Percentiles rank a stretch among this genome's conserved stretches.
Conservation (phyloP, 2,113 vertebrate genomes). For the Sylvilagus bachmani region DNA sequence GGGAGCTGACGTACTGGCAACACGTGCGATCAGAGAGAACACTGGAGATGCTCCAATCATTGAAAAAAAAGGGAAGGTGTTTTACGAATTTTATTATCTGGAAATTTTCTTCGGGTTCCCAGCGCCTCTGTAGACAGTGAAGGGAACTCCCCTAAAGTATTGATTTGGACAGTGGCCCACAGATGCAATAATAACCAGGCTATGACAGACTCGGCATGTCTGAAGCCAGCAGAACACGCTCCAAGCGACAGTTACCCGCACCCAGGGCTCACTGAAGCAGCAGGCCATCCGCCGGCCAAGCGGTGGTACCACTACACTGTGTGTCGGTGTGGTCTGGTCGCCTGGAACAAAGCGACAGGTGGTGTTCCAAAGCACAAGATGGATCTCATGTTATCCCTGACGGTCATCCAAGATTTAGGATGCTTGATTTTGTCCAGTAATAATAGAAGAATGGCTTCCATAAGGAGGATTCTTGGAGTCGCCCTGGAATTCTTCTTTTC, state of each 20-base stretch:
- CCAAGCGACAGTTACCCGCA: background rate
- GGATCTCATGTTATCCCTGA: background rate
- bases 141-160: background rate
- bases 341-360: background rate
- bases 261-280: background rate
- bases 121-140: background rate
- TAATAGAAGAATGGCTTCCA: background rate
- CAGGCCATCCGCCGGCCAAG: background rate
- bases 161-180: background rate
- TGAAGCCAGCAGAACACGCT: background rate
- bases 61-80: background rate
- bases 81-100: constrained; percentile 34
- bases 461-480: background rate
- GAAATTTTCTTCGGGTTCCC: constrained; percentile 6
- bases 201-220: background rate
- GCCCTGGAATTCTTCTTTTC: constrained; percentile 30
- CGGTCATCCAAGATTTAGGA: background rate
- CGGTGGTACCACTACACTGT: too few relatives aligned
- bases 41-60: background rate
- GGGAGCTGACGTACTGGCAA: background rate
- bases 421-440: background rate
- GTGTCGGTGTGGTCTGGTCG: background rate
- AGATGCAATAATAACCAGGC: background rate
- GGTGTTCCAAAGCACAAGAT: background rate
- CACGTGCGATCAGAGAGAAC: background rate